These are phyloP conservation scores for Elachura formosa DNA, from an alignment of 2,113 vertebrate genomes.

Conservation along the genomic window DNA sequence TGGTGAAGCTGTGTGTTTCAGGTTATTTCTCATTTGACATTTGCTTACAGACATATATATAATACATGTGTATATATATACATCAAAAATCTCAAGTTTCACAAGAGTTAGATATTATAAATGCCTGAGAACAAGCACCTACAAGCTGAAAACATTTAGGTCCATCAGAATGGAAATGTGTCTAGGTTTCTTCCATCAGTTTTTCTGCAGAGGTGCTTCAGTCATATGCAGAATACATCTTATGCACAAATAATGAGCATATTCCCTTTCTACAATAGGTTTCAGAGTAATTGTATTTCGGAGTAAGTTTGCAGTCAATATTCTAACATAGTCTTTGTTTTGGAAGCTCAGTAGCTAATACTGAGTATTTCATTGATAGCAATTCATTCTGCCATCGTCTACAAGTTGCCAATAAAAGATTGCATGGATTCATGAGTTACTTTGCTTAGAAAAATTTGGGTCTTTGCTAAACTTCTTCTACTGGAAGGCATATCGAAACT, in stretches of 20 bases:
- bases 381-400: neutral
- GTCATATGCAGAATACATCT: neutral
- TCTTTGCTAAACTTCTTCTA: neutral
- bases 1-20: conserved; percentile 21
- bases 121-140: neutral
- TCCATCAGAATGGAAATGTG: neutral
- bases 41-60: neutral
- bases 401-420: neutral
- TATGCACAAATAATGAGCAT: neutral
- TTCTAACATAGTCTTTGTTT: neutral
- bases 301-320: neutral
- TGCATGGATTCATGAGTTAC: neutral
- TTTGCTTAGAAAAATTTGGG: neutral
- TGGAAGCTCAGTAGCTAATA: neutral
- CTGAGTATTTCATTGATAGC: neutral
- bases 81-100: conserved; percentile 11
- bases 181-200: neutral
- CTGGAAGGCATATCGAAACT: neutral
- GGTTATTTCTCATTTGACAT: conserved; percentile 17
- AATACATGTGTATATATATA: neutral
- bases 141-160: conserved; percentile 29
- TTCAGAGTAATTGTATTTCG: neutral
- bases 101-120: neutral
- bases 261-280: neutral
- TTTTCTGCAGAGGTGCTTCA: neutral